Conservation (phyloP, 2,113 vertebrate genomes). For the Rhipidura dahli region DNA sequence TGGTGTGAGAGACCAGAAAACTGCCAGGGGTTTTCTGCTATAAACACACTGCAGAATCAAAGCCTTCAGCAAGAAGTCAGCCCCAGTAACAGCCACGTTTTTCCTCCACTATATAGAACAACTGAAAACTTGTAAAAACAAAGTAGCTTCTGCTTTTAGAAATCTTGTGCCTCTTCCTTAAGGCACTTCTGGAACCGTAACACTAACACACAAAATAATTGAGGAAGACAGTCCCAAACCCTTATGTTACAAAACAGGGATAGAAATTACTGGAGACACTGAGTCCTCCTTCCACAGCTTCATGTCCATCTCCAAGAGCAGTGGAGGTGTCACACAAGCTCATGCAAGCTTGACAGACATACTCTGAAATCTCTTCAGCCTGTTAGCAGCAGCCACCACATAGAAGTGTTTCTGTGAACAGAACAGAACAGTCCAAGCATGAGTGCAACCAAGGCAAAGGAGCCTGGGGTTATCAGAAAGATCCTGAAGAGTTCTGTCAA, state of each 20-base stretch:
- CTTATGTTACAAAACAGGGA: background rate
- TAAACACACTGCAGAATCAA: background rate
- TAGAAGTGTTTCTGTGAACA: slow-evolving; percentile 86
- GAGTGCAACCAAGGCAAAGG: background rate
- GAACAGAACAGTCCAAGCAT: background rate
- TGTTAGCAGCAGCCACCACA: slow-evolving; percentile 84
- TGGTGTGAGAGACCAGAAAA: background rate
- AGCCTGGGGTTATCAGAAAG: background rate
- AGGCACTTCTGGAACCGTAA: background rate
- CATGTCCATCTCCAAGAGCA: background rate
- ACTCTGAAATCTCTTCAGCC: slow-evolving; percentile 80
- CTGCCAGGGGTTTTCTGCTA: background rate
- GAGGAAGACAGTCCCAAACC: background rate
- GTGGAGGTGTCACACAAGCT: background rate
- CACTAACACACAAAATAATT: background rate
- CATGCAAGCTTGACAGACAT: slow-evolving; percentile 52
- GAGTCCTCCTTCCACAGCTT: background rate
- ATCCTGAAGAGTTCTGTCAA: background rate
- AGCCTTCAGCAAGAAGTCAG: slow-evolving; percentile 8
- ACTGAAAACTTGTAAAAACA: background rate
- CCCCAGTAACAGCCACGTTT: background rate
- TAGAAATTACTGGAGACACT: background rate
- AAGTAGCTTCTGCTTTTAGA: background rate
- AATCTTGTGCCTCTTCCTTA: background rate
- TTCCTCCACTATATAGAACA: background rate